These are phyloP conservation scores for Chromobotia macracanthus DNA, from an alignment of 2,797 vertebrate genomes.

Conservation along the genomic window DNA sequence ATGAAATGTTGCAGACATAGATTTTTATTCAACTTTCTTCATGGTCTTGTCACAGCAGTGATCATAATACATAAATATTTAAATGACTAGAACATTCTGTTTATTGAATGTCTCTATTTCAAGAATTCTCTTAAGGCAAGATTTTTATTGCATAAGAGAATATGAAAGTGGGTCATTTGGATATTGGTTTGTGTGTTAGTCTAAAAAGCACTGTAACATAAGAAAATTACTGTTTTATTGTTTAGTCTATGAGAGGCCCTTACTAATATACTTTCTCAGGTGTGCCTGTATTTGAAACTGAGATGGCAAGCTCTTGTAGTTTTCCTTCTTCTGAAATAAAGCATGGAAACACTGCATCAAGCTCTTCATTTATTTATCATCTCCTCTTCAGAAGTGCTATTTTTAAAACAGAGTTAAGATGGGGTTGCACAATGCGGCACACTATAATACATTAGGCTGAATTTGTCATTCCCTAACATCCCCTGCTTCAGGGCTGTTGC, in stretches of 20 bases:
- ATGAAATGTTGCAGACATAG: conserved; percentile 8
- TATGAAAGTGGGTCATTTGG: neutral
- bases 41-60: neutral
- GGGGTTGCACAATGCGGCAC: neutral
- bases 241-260: too few species aligned
- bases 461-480: neutral
- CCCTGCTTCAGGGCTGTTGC: neutral
- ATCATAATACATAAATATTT: conserved; percentile 21
- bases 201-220: conserved; percentile 19
- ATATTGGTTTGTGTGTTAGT: neutral
- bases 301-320: conserved; percentile 9
- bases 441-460: conserved; percentile 9
- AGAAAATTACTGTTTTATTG: neutral
- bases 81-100: neutral
- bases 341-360: conserved; percentile 6
- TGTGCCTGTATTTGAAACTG: neutral
- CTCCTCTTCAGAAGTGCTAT: conserved; percentile 5
- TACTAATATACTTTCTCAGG: neutral
- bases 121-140: neutral
- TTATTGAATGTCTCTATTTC: conserved; percentile 8
- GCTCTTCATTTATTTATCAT: conserved; percentile 30
- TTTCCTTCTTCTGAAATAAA: neutral
- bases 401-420: neutral
- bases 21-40: neutral
- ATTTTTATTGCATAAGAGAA: conserved; percentile 4